phyloP scores from a whole-genome alignment of 1,140 invertebrate species.

The Drosophila kanapiae region DNA sequence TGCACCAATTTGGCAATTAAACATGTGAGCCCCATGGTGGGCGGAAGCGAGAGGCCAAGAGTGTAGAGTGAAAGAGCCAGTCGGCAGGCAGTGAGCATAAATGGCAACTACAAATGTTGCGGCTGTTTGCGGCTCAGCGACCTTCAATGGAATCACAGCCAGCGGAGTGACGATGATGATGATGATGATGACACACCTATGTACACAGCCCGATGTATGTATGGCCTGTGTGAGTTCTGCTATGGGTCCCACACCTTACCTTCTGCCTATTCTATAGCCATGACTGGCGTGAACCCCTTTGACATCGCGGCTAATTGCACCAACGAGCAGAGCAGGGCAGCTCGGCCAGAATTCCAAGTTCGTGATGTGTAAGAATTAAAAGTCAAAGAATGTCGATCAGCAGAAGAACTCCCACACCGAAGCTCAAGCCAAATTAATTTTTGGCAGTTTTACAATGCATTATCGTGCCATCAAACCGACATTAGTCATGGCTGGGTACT shows the following conservation, averaged over 20 bases:
- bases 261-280: conserved; percentile 50
- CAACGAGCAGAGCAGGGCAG: conserved; percentile 59
- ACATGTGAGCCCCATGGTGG: conserved; percentile 60
- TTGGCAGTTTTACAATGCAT: conserved; percentile 16
- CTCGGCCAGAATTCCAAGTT: conserved; percentile 51
- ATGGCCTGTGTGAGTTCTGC: conserved; percentile 29
- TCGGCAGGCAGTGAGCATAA: conserved; percentile 70
- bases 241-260: conserved; percentile 75
- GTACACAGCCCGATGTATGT: conserved; percentile 33
- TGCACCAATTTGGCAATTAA: conserved; percentile 82
- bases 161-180: conserved; percentile 33
- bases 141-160: conserved; percentile 72
- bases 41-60: conserved; percentile 37
- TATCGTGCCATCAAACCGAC: conserved; percentile 23
- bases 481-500: conserved; percentile 15
- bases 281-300: conserved; percentile 72
- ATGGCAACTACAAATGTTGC: conserved; percentile 62
- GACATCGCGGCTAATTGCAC: conserved; percentile 78
- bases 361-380: conserved; percentile 71
- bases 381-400: conserved; percentile 47
- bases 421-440: conserved; percentile 27
- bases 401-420: conserved; percentile 37
- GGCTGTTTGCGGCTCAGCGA: conserved; percentile 27
- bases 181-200: conserved; percentile 76
- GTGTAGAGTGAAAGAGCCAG: conserved; percentile 27